A percentile compares a stretch with the other conserved stretches of the same genome.
These are phyloP conservation scores for Pterocles gutturalis DNA, from an alignment of 2,113 vertebrate genomes.

Conservation along the genomic window DNA sequence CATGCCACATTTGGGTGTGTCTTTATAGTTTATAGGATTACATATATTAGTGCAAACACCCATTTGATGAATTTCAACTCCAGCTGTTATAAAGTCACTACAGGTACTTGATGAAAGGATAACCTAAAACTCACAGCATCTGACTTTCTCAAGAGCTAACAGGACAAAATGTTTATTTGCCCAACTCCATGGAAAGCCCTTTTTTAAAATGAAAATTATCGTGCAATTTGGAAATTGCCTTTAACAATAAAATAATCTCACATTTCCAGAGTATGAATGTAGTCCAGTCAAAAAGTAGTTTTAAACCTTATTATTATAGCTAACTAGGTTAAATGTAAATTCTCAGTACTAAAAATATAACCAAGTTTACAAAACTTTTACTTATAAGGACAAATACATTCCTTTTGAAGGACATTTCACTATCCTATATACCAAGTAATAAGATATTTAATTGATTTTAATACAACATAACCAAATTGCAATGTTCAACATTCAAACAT, in stretches of 20 bases:
- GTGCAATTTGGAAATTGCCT: not conserved
- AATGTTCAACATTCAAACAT: not conserved
- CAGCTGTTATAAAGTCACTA: conserved; percentile 37
- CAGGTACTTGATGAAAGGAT: conserved; percentile 4
- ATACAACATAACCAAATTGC: not conserved
- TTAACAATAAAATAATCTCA: not conserved
- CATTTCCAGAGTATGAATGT: not conserved
- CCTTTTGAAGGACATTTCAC: not conserved
- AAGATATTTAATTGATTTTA: not conserved
- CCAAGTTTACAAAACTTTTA: not conserved
- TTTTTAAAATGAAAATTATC: not conserved
- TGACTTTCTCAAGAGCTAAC: not conserved
- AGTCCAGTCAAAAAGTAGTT: not conserved
- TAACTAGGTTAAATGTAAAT: not conserved
- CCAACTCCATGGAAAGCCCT: not conserved
- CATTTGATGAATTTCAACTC: conserved; percentile 34
- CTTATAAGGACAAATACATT: not conserved
- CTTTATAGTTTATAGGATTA: conserved; percentile 5
- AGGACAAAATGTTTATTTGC: conserved; percentile 7
- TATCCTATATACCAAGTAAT: not conserved
- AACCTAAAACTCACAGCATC: not conserved
- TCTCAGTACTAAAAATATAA: not conserved
- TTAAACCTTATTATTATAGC: not conserved
- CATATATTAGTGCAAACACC: not conserved
- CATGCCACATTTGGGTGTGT: not conserved